These are phyloP conservation scores for Microhierax caerulescens DNA, from an alignment of 2,797 vertebrate genomes.

Conservation along the genomic window DNA sequence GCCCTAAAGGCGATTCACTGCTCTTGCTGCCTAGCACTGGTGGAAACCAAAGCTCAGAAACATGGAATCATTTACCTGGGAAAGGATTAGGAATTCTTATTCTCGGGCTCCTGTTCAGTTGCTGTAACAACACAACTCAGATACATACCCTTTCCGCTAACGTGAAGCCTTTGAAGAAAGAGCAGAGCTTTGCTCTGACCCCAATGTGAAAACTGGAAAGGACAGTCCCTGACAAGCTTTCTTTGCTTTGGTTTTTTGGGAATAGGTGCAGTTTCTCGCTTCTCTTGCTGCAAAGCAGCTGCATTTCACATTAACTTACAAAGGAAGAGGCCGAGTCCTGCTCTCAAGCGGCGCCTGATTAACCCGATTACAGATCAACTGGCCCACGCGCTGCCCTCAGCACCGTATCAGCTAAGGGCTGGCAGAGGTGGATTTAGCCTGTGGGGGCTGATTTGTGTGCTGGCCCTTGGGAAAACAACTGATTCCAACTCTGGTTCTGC, in stretches of 20 bases:
- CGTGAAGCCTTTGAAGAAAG: not conserved
- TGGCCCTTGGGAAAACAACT: not conserved
- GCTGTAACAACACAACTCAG: not conserved
- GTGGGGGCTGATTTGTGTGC: not conserved
- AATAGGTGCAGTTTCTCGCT: not conserved
- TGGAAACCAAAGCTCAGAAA: not conserved
- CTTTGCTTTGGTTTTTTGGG: not conserved
- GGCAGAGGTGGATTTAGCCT: not conserved
- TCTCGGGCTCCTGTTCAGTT: not conserved
- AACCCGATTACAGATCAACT: not conserved
- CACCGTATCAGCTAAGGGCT: not conserved
- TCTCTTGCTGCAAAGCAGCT: not conserved
- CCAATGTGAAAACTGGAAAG: rapidly evolving
- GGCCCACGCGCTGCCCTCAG: not conserved
- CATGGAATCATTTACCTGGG: not conserved
- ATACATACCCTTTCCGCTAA: not conserved
- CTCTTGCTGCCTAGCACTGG: not conserved
- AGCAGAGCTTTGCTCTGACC: not conserved
- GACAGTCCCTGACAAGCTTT: not conserved
- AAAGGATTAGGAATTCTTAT: not conserved
- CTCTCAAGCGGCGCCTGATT: not conserved
- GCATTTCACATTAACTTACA: not conserved
- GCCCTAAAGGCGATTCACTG: not conserved
- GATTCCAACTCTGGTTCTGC: not conserved
- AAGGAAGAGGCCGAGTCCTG: rapidly evolving